Percentiles rank a stretch among this genome's conserved stretches.
phyloP scores from a whole-genome alignment of 2,113 vertebrate genomes.

The Coptodon rendalli region DNA sequence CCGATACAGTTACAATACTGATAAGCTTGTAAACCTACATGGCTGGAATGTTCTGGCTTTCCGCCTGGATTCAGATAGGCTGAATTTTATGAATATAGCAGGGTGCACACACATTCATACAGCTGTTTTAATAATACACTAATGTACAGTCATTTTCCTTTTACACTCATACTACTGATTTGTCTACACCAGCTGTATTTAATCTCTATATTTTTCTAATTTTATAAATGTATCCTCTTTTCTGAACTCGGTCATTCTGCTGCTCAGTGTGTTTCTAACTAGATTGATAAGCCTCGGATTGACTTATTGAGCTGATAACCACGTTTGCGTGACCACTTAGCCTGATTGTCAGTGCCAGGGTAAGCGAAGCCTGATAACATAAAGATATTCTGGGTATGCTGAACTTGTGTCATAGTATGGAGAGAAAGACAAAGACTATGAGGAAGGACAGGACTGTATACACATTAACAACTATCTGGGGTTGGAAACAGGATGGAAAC shows the following conservation, averaged over 20 bases:
- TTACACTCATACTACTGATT: fast-evolving
- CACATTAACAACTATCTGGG: neutral
- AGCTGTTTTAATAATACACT: neutral
- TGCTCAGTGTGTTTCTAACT: neutral
- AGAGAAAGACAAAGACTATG: neutral
- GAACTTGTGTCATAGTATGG: neutral
- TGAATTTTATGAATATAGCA: neutral
- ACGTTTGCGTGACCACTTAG: neutral
- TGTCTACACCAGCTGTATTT: neutral
- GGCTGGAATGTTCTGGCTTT: neutral
- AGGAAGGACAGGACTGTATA: neutral
- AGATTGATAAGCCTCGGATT: neutral
- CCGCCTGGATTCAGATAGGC: neutral
- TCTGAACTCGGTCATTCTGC: neutral
- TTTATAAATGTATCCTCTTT: neutral
- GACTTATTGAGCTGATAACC: neutral
- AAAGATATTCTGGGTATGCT: neutral
- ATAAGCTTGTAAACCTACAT: fast-evolving
- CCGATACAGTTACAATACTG: fast-evolving
- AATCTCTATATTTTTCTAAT: neutral
- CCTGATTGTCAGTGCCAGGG: neutral
- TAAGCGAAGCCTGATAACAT: neutral
- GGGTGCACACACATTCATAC: neutral
- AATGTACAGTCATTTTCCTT: neutral
- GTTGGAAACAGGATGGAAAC: neutral